Evolutionary conservation across 2,113 vertebrate genomes (phyloP).

Genomic region (Oncorhynchus nerka): DNA sequence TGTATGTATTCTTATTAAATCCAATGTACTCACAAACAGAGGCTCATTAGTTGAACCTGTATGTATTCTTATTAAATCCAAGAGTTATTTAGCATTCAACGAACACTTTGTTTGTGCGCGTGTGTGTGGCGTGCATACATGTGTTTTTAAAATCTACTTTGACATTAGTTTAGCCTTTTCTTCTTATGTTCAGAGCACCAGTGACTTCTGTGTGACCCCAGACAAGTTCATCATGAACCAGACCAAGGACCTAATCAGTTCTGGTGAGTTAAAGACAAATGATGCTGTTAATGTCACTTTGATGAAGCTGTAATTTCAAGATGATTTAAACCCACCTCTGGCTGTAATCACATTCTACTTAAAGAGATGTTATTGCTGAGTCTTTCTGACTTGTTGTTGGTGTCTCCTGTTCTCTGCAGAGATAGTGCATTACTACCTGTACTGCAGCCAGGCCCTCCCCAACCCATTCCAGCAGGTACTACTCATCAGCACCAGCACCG

Average conservation of each 20-base stretch:
- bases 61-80: slow-evolving; percentile 35
- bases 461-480: slow-evolving; percentile 95
- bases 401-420: slow-evolving; percentile 67
- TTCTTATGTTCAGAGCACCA: slow-evolving; percentile 78
- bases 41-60: slow-evolving; percentile 45
- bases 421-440: slow-evolving; percentile 89
- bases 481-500: slow-evolving; percentile 11
- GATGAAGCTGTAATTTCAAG: slow-evolving; percentile 4
- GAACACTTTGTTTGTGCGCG: no score
- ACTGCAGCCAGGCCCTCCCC: slow-evolving; percentile 85
- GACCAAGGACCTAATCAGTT: slow-evolving; percentile 74
- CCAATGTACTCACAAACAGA: background rate
- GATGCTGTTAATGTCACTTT: background rate
- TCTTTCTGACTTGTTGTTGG: slow-evolving; percentile 1
- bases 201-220: slow-evolving; percentile 91
- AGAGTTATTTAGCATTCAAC: no score
- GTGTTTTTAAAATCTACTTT: background rate
- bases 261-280: slow-evolving; percentile 70
- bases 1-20: slow-evolving; percentile 36
- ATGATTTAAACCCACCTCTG: background rate
- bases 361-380: background rate
- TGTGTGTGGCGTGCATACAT: background rate
- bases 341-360: background rate
- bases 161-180: background rate
- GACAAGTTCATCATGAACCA: slow-evolving; percentile 89